Base-by-base conservation (phyloP, 2,113 vertebrate genomes). In the Nothoprocta perdicaria region DNA sequence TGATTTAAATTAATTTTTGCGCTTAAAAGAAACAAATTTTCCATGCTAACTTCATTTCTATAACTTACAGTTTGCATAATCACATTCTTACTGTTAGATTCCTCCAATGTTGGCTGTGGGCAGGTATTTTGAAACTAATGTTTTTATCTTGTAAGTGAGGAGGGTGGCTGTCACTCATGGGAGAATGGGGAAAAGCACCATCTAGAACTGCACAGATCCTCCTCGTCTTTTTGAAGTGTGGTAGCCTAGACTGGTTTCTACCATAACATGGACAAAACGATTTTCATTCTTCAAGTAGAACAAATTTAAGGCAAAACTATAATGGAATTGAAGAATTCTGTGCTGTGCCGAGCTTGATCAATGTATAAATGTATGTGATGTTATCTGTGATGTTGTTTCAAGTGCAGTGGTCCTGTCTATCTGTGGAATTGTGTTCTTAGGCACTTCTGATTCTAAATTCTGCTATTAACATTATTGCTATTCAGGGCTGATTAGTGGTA, bases 11-110 rank as follows among this genome's bases (percentile, higher is more conserved):
- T 55, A 12, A 17, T 58, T 8, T 1, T 1, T 27, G 55, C 21
- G 50, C 14, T 53, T n/a, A 18, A 3, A 23, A 11, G 29, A 33
- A 43, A 53, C 4, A 0, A 0, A 3, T 38, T 53, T 23, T 31
- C 38, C 31, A 14, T 0, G 0, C 5, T 40, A 24, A n/a, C 58
- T 33, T 62, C 9, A 1, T 14, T 10, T 57, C 52, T 13, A 0
- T 38, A 12, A 7, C 35, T 26, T 26, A 13, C 9, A 35, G 1
- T 5, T 29, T 60, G 22, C 26, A 10, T 6, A 29, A 33, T 18
- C 27, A 10, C 14, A 8, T 24, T 62, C 48, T 26, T 31, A 24
- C 33, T 5, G 13, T 8, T 2, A 52, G 45, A 24, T 16, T 65
- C 12, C 1, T 14, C 3, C 60, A 66, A 55, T 40, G 43, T 11